Conservation (phyloP, 2,888 invertebrate genomes). For the Cyclophora albipunctata region DNA sequence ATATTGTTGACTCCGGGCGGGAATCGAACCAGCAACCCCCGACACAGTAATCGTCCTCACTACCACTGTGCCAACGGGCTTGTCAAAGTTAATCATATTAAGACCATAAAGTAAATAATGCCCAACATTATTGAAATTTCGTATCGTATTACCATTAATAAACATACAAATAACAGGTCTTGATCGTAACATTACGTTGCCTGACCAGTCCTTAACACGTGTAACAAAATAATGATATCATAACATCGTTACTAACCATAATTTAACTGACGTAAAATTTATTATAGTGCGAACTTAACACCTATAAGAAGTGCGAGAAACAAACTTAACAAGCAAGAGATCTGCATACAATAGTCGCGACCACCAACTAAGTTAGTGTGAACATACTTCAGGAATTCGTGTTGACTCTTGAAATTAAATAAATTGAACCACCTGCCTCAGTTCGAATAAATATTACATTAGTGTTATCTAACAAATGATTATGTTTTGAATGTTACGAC, state of each 20-base stretch:
- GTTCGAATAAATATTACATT: slow-evolving; percentile 10
- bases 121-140: too few species aligned
- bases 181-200: slow-evolving; percentile 17
- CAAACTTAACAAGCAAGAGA: slow-evolving; percentile 16
- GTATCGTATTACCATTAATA: too few species aligned
- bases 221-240: slow-evolving; percentile 43
- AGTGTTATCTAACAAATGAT: too few species aligned
- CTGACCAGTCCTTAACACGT: not conserved
- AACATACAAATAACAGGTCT: slow-evolving; percentile 2
- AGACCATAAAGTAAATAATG: too few species aligned
- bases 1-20: too few species aligned
- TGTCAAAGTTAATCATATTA: too few species aligned
- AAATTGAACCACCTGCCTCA: slow-evolving; percentile 20
- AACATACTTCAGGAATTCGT: slow-evolving; percentile 19
- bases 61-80: too few species aligned
- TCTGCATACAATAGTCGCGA: slow-evolving; percentile 61
- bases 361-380: slow-evolving; percentile 17
- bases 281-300: slow-evolving; percentile 49
- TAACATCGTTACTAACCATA: slow-evolving; percentile 39
- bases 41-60: too few species aligned
- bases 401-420: slow-evolving; percentile 34
- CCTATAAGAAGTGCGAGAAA: slow-evolving; percentile 27
- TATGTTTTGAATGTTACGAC: too few species aligned
- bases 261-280: slow-evolving; percentile 42
- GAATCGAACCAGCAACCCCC: too few species aligned